phyloP scores from a whole-genome alignment of 2,113 vertebrate genomes.

The Raphicerus campestris region DNA sequence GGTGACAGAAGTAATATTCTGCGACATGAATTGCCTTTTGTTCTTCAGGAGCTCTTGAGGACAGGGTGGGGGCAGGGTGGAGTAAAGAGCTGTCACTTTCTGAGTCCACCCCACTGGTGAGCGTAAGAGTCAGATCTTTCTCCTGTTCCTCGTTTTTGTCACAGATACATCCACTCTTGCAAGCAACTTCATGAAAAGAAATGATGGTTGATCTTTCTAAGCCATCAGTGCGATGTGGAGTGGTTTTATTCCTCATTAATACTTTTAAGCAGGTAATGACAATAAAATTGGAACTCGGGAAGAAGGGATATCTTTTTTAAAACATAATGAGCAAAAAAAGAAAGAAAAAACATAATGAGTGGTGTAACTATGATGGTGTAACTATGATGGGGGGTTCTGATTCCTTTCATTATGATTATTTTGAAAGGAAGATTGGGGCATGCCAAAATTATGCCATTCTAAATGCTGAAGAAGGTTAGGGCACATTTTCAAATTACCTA shows the following conservation, averaged over 20 bases:
- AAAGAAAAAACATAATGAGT: neutral
- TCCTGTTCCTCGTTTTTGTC: neutral
- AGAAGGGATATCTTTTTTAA: neutral
- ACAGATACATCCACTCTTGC: neutral
- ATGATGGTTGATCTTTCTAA: neutral
- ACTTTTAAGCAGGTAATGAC: neutral
- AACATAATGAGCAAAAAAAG: neutral
- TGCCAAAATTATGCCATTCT: neutral
- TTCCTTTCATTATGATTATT: neutral
- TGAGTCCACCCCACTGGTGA: neutral
- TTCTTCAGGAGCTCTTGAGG: slow-evolving; percentile 59
- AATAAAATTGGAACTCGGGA: neutral
- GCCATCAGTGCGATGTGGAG: neutral
- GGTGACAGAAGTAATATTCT: slow-evolving; percentile 69
- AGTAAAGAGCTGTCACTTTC: neutral
- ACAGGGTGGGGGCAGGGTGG: neutral
- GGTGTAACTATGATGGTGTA: neutral
- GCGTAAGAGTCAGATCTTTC: neutral
- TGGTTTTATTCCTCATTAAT: neutral
- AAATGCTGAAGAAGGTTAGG: neutral
- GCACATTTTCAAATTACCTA: neutral
- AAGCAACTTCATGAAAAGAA: neutral
- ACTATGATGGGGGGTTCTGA: neutral
- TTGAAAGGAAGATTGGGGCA: neutral
- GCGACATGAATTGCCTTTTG: slow-evolving; percentile 68